Evolutionary conservation across 2,797 vertebrate species (phyloP), one percentile per base, ranked within the genome.

Genomic region (Pantherophis vulpinus): DNA sequence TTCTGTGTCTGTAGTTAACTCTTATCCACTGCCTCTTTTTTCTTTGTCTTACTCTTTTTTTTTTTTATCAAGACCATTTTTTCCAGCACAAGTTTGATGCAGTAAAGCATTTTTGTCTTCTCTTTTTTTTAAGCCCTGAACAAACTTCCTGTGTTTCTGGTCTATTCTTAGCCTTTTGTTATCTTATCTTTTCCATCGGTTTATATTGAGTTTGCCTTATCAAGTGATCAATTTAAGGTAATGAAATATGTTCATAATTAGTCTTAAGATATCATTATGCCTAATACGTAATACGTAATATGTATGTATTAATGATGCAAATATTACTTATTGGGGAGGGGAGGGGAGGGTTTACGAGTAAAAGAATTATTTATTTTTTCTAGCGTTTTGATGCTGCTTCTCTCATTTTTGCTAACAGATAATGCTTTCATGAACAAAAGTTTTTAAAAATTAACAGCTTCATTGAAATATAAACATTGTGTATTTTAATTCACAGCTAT

Each of bases 1-100:
- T 96, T 94, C 95, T 96, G 95, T 7, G 74, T 59, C 93, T 63
- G 58, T 96, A 96, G 93, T 94, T 93, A 94, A 91, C 94, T 96
- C 96, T 87, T 91, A 54, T 94, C 55, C 58, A 88, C 91, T 90
- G 89, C 0, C 86, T n/a, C 47, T 18, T 14, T 23, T 47, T 23
- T 37, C 29, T 63, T n/a, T 66, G n/a, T 59, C 20, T 12, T 16
- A 37, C 8, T 54, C 29, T 54, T 13, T n/a, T 63, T 8, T 61
- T 29, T 27, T 20, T 93, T 56, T 6, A 0, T 2, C 89, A 74
- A 42, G 86, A 58, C 6, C 11, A 10, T 29, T 54, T 86, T 94
- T 96, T 93, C 79, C 63, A 86, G 18, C 0, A 29, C 58, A 83
- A 90, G 25, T 63, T 79, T 59, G 32, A 6, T 61, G 90, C 60